These are phyloP conservation scores for Cyanistes caeruleus DNA, from an alignment of 2,113 vertebrate species.

Conservation along the genomic window DNA sequence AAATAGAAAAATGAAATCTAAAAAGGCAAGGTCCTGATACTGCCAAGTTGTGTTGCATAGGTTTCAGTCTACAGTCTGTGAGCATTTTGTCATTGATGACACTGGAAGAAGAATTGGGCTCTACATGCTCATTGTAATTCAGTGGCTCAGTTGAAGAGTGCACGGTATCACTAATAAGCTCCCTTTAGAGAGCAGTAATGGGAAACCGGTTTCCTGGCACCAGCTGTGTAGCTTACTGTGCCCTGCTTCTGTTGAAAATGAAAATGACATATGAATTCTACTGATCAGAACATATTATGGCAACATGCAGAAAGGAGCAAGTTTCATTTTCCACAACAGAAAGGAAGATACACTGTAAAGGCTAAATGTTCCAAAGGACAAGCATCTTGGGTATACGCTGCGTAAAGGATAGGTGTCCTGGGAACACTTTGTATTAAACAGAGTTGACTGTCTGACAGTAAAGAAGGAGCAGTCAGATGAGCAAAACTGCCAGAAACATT, in stretches of 20 bases:
- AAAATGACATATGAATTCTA: conserved; percentile 28
- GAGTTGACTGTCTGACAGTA: not conserved
- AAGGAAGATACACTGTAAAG: not conserved
- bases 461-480: not conserved
- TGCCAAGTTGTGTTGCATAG: not conserved
- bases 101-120: not conserved
- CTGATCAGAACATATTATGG: conserved; percentile 26
- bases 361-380: conserved; percentile 40
- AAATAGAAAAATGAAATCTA: not conserved
- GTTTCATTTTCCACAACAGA: conserved; percentile 23
- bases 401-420: conserved; percentile 24
- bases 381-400: not conserved
- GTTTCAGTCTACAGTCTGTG: not conserved
- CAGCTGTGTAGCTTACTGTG: not conserved
- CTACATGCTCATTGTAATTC: not conserved
- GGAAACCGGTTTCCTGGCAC: not conserved
- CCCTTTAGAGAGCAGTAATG: not conserved
- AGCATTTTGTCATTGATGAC: not conserved
- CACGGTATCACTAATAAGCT: not conserved
- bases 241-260: not conserved
- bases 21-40: not conserved
- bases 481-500: not conserved
- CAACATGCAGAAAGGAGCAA: not conserved
- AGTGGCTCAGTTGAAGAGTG: not conserved
- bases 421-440: conserved; percentile 7